Conservation (phyloP, 2,113 vertebrate genomes). For the Corythaixoides concolor region DNA sequence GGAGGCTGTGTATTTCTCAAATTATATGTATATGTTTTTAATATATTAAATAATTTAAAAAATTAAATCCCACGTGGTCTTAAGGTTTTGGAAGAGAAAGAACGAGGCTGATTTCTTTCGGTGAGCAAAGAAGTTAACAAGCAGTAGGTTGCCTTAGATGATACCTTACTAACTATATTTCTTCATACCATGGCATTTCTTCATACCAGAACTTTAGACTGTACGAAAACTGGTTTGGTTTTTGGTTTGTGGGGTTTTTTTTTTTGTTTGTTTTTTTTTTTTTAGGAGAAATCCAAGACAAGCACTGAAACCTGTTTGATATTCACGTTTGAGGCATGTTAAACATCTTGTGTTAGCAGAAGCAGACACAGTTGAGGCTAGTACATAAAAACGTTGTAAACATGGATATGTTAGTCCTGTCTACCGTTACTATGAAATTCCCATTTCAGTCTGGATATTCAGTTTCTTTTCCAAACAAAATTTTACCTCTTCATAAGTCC, state of each 20-base stretch:
- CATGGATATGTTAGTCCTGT: neutral
- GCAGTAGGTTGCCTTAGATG: neutral
- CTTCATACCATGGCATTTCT: neutral
- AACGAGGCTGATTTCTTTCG: neutral
- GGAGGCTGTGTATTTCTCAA: accelerated
- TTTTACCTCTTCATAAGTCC: neutral
- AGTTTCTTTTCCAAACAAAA: neutral
- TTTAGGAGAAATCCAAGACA: neutral
- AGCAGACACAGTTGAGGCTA: neutral
- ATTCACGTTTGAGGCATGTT: neutral
- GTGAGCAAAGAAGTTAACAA: neutral
- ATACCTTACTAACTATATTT: neutral
- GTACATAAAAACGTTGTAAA: neutral
- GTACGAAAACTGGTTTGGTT: neutral
- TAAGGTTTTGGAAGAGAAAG: neutral
- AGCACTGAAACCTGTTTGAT: neutral
- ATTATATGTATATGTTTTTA: neutral
- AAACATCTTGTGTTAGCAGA: neutral
- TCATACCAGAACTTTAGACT: neutral
- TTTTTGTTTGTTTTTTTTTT: neutral
- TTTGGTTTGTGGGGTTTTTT: neutral
- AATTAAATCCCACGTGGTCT: neutral
- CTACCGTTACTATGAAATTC: neutral
- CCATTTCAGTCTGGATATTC: neutral
- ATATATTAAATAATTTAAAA: neutral